phyloP scores from a whole-genome alignment of 2,113 vertebrate species.

The Archocentrus centrarchus region DNA sequence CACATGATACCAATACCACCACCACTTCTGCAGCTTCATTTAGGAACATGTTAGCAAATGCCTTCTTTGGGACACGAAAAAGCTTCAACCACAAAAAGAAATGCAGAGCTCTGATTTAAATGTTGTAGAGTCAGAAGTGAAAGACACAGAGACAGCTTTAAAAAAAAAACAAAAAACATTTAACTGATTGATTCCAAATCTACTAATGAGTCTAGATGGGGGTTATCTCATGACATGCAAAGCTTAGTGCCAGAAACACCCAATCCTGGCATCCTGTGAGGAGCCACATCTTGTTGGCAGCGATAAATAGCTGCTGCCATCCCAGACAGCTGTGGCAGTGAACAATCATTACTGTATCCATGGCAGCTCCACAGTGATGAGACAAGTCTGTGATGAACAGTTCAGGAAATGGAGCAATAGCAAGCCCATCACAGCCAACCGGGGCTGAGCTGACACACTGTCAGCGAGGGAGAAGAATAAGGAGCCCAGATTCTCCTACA shows the following conservation, averaged over 20 bases:
- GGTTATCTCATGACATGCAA: not conserved
- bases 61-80: not conserved
- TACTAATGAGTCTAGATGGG: not conserved
- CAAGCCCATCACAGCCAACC: not conserved
- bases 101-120: not conserved
- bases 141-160: not conserved
- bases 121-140: no score
- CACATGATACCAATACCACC: not conserved
- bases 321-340: not conserved
- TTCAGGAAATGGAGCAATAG: not conserved
- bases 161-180: no score
- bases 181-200: not conserved
- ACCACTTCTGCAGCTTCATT: not conserved
- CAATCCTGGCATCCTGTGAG: not conserved
- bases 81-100: not conserved
- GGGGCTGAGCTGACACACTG: not conserved
- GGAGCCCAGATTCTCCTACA: not conserved
- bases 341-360: not conserved
- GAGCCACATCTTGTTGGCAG: no score
- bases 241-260: not conserved
- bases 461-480: not conserved
- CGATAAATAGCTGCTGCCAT: not conserved
- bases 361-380: not conserved
- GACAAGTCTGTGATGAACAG: not conserved
- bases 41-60: not conserved